Percentiles rank a stretch among this genome's conserved stretches.
Conservation (phyloP, 1,140 invertebrate genomes). For the Campodea augens region DNA sequence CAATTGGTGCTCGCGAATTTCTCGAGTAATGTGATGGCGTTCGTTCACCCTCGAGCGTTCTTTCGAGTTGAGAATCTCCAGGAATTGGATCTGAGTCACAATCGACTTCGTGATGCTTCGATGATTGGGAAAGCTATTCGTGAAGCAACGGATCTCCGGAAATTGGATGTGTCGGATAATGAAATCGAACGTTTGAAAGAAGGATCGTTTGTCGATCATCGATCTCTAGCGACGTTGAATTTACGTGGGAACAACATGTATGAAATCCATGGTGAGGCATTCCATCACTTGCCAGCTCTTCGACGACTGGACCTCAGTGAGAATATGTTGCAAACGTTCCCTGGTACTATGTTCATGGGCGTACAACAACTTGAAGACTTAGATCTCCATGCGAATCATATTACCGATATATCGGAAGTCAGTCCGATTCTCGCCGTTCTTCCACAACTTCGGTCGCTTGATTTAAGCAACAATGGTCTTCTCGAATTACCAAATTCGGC, state of each 20-base stretch:
- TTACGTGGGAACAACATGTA: conserved; percentile 52
- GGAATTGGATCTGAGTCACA: conserved; percentile 46
- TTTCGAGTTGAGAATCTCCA: conserved; percentile 45
- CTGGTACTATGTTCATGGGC: conserved; percentile 59
- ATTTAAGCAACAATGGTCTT: conserved; percentile 49
- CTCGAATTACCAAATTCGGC: conserved; percentile 51
- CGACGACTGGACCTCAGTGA: conserved; percentile 52
- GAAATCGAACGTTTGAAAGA: conserved; percentile 45
- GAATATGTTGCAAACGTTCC: conserved; percentile 53
- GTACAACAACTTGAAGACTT: conserved; percentile 45
- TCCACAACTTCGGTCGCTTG: conserved; percentile 50
- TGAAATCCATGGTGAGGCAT: conserved; percentile 52
- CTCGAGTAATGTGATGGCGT: conserved; percentile 51
- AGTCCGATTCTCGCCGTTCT: conserved; percentile 49
- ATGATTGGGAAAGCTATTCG: conserved; percentile 54
- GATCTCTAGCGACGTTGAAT: conserved; percentile 42
- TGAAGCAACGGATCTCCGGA: conserved; percentile 47
- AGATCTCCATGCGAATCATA: conserved; percentile 49
- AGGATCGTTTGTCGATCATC: conserved; percentile 58
- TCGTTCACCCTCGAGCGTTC: conserved; percentile 55
- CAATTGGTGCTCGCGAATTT: conserved; percentile 52
- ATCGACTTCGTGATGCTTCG: conserved; percentile 49
- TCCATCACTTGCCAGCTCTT: conserved; percentile 51
- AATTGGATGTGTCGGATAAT: conserved; percentile 47
- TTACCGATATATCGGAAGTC: conserved; percentile 47